These are phyloP conservation scores for Vanessa tameamea DNA, from an alignment of 1,140 invertebrate genomes.

Conservation along the genomic window DNA sequence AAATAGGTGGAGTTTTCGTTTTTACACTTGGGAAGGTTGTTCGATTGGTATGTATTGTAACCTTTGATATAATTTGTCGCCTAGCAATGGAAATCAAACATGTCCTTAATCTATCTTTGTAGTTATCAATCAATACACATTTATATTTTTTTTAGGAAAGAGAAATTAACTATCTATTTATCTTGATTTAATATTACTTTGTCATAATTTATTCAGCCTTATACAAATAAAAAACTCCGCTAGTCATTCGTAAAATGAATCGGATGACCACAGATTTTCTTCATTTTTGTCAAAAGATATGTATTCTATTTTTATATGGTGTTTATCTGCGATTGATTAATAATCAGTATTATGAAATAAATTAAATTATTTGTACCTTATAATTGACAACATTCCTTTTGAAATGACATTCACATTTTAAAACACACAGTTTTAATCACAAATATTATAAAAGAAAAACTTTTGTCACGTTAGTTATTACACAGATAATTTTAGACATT, in stretches of 20 bases:
- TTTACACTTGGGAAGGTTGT: background rate
- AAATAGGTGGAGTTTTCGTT: too few relatives aligned
- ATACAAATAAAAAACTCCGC: too few relatives aligned
- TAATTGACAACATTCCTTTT: constrained; percentile 7
- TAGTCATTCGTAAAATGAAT: too few relatives aligned
- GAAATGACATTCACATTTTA: background rate
- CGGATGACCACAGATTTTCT: too few relatives aligned
- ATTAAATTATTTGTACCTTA: constrained; percentile 1
- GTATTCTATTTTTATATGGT: too few relatives aligned
- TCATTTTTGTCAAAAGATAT: too few relatives aligned
- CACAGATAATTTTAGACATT: background rate
- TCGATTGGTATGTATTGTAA: background rate
- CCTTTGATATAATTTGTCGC: constrained; percentile 45
- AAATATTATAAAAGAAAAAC: background rate
- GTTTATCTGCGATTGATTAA: too few relatives aligned
- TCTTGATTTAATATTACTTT: too few relatives aligned
- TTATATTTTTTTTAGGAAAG: background rate
- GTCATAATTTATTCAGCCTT: too few relatives aligned
- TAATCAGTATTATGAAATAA: background rate
- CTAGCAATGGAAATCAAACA: constrained; percentile 61
- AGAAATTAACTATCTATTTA: too few relatives aligned
- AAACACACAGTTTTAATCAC: background rate
- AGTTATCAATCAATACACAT: constrained; percentile 35
- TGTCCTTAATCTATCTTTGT: constrained; percentile 37
- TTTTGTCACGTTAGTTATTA: background rate